Base-by-base conservation (phyloP, 2,797 vertebrate genomes). In the Rhyacichthys aspro region DNA sequence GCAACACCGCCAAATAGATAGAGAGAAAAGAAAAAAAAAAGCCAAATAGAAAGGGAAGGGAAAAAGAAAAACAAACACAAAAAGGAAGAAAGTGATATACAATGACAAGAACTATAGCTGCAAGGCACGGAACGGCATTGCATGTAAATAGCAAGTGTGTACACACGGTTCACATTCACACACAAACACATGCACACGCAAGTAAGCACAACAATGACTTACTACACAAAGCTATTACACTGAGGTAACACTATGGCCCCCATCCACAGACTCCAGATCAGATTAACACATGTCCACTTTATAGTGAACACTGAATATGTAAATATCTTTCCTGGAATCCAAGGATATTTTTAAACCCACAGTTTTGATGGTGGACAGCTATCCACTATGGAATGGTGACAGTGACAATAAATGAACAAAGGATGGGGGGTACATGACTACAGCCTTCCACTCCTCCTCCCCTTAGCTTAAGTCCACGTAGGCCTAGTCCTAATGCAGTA, bases 51-150 rank as follows among this genome's bases (percentile, higher is more conserved):
- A 82, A 89, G 78, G 88, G 92, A 82, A 66, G 85, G 56, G 61
- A 63, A 70, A 90, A 90, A 88, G 79, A 88, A 73, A 81, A 77
- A 91, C 71, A 92, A 82, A 90, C 86, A 86, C 62, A 82, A 87
- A 83, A 90, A 93, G 93, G 87, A 90, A 93, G 79, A 86, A 87
- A 86, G 88, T 94, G 93, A 93, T 93, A 94, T 93, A 94, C 95
- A 95, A 96, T 82, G 84, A 88, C 88, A 91, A 90, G 77, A 91
- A 94, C 92, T 92, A 93, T 93, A 94, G 95, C 87, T 86, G 89
- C 83, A 82, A 85, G 87, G 81, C 82, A 86, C 73, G 81, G 74
- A 78, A 76, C 63, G 63, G 79, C 72, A 85, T 72, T 76, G 74
- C 72, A 82, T 75, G 78, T 76, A 67, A 66, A 82, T 72, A 78